phyloP scores from a whole-genome alignment of 2,113 vertebrate species.

The Cyanoderma ruficeps region DNA sequence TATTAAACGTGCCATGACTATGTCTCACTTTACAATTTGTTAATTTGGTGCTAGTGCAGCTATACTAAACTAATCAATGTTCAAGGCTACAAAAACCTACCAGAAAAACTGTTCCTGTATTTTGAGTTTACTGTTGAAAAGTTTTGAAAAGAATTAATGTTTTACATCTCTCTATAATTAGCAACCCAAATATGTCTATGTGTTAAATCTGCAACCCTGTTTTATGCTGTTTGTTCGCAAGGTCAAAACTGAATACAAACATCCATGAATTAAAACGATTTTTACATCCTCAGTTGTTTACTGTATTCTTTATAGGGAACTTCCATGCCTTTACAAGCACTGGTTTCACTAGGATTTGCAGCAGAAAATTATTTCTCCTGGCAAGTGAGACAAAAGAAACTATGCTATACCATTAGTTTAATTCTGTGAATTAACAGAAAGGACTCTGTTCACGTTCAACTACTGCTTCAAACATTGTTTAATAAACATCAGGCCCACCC shows the following conservation, averaged over 20 bases:
- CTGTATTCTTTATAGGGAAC: not conserved
- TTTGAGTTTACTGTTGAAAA: not conserved
- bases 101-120: not conserved
- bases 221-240: not conserved
- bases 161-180: not conserved
- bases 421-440: not conserved
- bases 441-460: rapidly evolving
- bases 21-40: not conserved
- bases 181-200: not conserved
- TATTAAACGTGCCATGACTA: not conserved
- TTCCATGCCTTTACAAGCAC: not conserved
- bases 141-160: not conserved
- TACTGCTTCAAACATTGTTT: not conserved
- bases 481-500: not conserved
- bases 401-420: not conserved
- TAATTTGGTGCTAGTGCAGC: not conserved
- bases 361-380: not conserved
- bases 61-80: not conserved
- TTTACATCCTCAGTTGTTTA: not conserved
- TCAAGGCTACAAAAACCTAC: not conserved
- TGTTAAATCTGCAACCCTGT: not conserved
- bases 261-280: not conserved
- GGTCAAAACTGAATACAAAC: not conserved
- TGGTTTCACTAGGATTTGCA: not conserved
- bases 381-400: not conserved